Conservation (phyloP, 1,140 invertebrate genomes). For the Brevipalpus yothersi region DNA sequence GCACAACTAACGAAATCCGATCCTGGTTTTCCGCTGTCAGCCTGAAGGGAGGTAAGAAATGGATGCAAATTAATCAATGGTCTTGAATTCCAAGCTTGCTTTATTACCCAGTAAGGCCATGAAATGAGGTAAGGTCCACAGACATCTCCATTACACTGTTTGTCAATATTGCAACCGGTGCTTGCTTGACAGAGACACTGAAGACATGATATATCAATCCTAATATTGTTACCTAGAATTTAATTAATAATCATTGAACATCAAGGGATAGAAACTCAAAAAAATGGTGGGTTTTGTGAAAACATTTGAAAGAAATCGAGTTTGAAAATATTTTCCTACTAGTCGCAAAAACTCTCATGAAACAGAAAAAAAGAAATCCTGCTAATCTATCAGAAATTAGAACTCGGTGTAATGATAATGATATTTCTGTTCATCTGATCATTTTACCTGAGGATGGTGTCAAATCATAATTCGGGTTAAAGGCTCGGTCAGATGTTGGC, state of each 20-base stretch:
- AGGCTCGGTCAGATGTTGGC: too few relatives aligned
- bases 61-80: too few relatives aligned
- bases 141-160: constrained; percentile 4
- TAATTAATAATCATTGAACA: background rate
- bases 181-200: constrained; percentile 5
- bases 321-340: background rate
- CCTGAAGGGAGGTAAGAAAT: background rate
- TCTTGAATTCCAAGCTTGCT: background rate
- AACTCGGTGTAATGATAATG: too few relatives aligned
- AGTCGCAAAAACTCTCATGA: too few relatives aligned
- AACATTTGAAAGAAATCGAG: background rate
- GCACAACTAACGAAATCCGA: background rate
- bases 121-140: constrained; percentile 5
- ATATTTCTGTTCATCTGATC: too few relatives aligned
- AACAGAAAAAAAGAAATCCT: too few relatives aligned
- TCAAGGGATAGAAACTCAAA: background rate
- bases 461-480: too few relatives aligned
- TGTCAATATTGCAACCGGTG: constrained; percentile 6
- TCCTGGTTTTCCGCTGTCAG: background rate
- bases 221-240: background rate
- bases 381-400: too few relatives aligned
- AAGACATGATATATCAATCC: constrained; percentile 1
- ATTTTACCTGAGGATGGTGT: too few relatives aligned
- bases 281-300: background rate
- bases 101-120: background rate